These are phyloP conservation scores for Papilio polyxenes DNA, from an alignment of 1,140 invertebrate species.

Conservation along the genomic window DNA sequence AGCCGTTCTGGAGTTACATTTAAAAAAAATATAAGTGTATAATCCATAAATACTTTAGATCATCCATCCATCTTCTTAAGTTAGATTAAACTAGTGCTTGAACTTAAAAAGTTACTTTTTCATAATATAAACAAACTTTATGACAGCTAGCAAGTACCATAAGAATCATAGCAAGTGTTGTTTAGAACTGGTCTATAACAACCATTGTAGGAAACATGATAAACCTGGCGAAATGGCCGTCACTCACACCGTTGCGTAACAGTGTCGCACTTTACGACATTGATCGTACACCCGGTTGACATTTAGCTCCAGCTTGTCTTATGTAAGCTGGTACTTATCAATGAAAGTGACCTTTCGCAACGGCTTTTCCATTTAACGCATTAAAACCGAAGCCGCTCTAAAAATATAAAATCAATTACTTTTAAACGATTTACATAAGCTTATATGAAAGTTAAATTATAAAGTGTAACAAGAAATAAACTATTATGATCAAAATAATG, in stretches of 20 bases:
- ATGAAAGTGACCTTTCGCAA: slow-evolving; percentile 35
- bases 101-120: too few species aligned
- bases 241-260: slow-evolving; percentile 31
- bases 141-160: background rate
- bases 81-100: too few species aligned
- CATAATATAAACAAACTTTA: too few species aligned
- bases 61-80: background rate
- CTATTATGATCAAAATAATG: background rate
- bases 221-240: slow-evolving; percentile 18
- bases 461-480: background rate
- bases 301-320: slow-evolving; percentile 12
- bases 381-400: slow-evolving; percentile 26
- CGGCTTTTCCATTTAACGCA: slow-evolving; percentile 21
- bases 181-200: slow-evolving; percentile 21
- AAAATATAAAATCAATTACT: slow-evolving; percentile 24
- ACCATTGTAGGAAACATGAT: slow-evolving; percentile 25
- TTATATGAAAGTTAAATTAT: slow-evolving; percentile 4
- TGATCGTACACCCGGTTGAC: slow-evolving; percentile 26
- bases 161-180: background rate
- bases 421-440: background rate
- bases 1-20: too few species aligned
- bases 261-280: slow-evolving; percentile 20
- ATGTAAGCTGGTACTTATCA: slow-evolving; percentile 23
- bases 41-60: too few species aligned
- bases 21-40: background rate